Evolutionary conservation across 2,113 vertebrate genomes (phyloP).

Genomic region (Pongo pygmaeus): DNA sequence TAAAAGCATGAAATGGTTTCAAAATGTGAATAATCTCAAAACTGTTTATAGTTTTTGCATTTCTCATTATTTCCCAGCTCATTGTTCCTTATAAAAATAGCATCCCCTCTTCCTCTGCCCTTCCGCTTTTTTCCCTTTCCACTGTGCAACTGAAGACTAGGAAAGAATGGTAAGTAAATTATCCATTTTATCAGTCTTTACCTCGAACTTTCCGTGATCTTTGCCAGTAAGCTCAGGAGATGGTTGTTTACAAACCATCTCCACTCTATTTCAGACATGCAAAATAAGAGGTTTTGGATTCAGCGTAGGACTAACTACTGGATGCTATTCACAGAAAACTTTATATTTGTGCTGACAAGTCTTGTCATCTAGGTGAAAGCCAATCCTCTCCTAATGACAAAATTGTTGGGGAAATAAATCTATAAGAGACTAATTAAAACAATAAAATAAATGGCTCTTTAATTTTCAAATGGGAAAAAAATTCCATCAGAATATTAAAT

Average conservation of each 20-base stretch:
- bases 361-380: conserved; percentile 12
- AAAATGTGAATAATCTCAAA: conserved; percentile 5
- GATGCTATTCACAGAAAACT: background rate
- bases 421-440: conserved; percentile 30
- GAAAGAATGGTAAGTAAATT: background rate
- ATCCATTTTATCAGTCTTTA: background rate
- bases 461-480: conserved; percentile 60
- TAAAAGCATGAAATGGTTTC: background rate
- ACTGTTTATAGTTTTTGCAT: background rate
- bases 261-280: background rate
- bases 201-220: background rate
- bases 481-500: conserved; percentile 43
- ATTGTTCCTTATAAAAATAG: background rate
- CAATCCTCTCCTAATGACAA: conserved; percentile 13
- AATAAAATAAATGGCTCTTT: conserved; percentile 40
- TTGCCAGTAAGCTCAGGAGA: background rate
- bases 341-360: background rate
- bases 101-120: background rate
- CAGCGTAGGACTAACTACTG: background rate
- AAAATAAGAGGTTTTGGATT: background rate
- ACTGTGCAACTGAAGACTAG: background rate
- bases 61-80: background rate
- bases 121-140: background rate
- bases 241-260: background rate
- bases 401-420: conserved; percentile 34